Evolutionary conservation across 2,113 vertebrate species (phyloP).

Genomic region (Microcebus murinus): DNA sequence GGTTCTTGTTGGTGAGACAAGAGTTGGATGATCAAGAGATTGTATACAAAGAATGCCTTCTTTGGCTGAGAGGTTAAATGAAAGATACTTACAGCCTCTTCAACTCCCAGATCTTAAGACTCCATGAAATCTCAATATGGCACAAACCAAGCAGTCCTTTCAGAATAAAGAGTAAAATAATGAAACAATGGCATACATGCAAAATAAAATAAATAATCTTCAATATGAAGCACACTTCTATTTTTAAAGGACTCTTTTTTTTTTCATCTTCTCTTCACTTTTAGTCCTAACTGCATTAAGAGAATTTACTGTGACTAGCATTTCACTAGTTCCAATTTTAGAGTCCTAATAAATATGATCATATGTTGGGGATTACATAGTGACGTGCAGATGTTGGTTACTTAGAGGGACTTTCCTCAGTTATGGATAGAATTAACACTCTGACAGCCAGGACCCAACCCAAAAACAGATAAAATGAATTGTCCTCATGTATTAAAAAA

Average conservation of each 20-base stretch:
- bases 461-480: conserved; percentile 49
- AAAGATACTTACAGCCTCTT: not conserved
- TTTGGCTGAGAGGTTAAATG: conserved; percentile 11
- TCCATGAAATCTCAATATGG: not conserved
- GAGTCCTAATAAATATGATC: not conserved
- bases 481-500: conserved; percentile 8
- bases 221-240: not conserved
- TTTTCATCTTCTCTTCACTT: not conserved
- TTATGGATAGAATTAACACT: not conserved
- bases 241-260: not conserved
- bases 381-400: conserved; percentile 18
- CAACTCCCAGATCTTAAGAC: not conserved
- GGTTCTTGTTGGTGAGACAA: not conserved
- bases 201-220: not conserved
- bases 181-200: not conserved
- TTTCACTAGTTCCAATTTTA: not conserved
- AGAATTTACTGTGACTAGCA: not conserved
- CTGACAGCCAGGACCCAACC: not conserved
- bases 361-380: not conserved
- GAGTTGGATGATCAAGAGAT: not conserved
- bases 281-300: not conserved
- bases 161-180: conserved; percentile 4
- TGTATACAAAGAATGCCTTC: not conserved
- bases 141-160: not conserved
- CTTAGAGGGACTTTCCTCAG: conserved; percentile 14